phyloP scores from a whole-genome alignment of 2,113 vertebrate species.

The Dendropsophus ebraccatus region DNA sequence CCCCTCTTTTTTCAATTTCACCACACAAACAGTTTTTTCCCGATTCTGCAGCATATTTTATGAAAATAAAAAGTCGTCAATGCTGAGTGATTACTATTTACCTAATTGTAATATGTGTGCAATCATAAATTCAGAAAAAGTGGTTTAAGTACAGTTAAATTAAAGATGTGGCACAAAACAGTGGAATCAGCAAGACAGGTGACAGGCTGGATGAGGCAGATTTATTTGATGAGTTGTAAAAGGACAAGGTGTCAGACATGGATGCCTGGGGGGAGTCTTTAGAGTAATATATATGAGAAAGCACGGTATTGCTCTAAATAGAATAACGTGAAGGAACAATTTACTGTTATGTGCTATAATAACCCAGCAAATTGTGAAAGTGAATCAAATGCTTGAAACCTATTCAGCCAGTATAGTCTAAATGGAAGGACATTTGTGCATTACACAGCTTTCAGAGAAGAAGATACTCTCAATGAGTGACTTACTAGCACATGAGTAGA shows the following conservation, averaged over 20 bases:
- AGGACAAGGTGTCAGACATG: conserved; percentile 24
- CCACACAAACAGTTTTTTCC: too few relatives aligned
- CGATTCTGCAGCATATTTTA: too few relatives aligned
- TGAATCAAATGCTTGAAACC: not conserved
- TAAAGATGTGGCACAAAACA: not conserved
- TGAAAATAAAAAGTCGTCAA: too few relatives aligned
- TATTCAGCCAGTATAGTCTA: not conserved
- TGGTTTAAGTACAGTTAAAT: conserved; percentile 4
- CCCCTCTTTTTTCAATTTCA: too few relatives aligned
- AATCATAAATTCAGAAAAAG: not conserved
- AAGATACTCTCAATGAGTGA: not conserved
- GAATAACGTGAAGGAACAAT: not conserved
- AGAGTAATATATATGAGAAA: conserved; percentile 21
- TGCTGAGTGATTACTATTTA: too few relatives aligned
- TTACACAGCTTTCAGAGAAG: not conserved
- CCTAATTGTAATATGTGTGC: not conserved
- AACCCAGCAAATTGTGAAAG: not conserved
- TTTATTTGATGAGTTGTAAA: conserved; percentile 1
- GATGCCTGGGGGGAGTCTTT: not conserved
- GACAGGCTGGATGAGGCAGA: conserved; percentile 17
- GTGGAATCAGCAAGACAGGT: conserved; percentile 6
- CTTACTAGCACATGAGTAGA: not conserved
- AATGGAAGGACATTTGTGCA: not conserved
- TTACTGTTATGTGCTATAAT: not conserved
- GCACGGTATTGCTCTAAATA: not conserved